Conservation (phyloP, 1,140 invertebrate genomes). For the Mesaphorura yosii region DNA sequence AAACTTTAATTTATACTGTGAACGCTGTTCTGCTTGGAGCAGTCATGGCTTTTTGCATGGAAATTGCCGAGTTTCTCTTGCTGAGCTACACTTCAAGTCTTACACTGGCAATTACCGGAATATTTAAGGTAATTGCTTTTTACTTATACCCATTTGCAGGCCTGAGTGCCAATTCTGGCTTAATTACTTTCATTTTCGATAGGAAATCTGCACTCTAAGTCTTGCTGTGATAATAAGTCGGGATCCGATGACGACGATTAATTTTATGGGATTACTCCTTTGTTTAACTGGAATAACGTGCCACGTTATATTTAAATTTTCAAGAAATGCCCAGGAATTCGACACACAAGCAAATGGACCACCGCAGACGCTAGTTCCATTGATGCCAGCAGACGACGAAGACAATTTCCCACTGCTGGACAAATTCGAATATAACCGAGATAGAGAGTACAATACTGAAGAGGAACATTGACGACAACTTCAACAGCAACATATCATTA, state of each 20-base stretch:
- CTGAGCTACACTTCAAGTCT: slow-evolving; percentile 92
- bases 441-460: background rate
- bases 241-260: slow-evolving; percentile 68
- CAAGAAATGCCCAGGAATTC: slow-evolving; percentile 17
- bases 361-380: background rate
- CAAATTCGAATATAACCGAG: background rate
- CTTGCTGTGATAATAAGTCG: slow-evolving; percentile 74
- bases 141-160: slow-evolving; percentile 3
- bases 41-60: slow-evolving; percentile 85
- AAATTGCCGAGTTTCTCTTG: slow-evolving; percentile 86
- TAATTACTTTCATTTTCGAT: slow-evolving; percentile 36
- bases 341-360: background rate
- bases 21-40: slow-evolving; percentile 53
- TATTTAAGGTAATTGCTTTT: slow-evolving; percentile 71
- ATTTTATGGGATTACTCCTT: slow-evolving; percentile 70
- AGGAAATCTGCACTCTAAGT: slow-evolving; percentile 81
- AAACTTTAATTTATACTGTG: slow-evolving; percentile 2
- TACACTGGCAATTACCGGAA: slow-evolving; percentile 86
- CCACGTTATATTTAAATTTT: slow-evolving; percentile 67
- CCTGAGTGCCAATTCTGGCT: slow-evolving; percentile 4
- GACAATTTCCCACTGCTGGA: slow-evolving; percentile 2
- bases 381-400: background rate
- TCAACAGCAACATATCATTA: background rate
- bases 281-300: slow-evolving; percentile 78
- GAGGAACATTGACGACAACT: background rate